A percentile compares a stretch with the other conserved stretches of the same genome.
These are phyloP conservation scores for Odocoileus virginianus DNA, from an alignment of 2,113 vertebrate genomes.

Conservation along the genomic window DNA sequence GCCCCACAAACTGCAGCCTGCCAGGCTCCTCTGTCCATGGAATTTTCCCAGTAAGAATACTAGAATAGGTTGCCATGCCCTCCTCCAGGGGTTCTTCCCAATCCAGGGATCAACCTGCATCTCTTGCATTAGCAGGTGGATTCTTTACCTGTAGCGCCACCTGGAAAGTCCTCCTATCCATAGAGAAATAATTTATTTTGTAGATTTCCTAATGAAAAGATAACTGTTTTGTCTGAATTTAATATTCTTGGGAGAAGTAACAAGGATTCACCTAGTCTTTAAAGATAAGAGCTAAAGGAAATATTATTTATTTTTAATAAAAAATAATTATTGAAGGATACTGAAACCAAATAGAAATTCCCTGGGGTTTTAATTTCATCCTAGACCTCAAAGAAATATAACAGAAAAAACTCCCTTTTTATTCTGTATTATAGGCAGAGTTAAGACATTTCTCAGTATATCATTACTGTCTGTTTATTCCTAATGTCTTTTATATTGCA, in stretches of 20 bases:
- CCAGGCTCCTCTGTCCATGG: not conserved
- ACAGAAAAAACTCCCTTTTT: not conserved
- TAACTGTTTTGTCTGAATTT: not conserved
- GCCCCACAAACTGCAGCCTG: not conserved
- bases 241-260: not conserved
- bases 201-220: not conserved
- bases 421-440: not conserved
- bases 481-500: not conserved
- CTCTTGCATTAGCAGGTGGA: not conserved
- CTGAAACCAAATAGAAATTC: not conserved
- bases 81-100: not conserved
- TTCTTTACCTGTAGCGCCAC: not conserved
- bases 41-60: not conserved
- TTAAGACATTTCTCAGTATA: not conserved
- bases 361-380: not conserved
- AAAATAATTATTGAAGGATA: conserved; percentile 14
- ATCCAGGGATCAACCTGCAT: not conserved
- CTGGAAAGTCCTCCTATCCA: not conserved
- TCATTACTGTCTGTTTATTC: not conserved
- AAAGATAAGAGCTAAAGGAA: conserved; percentile 56
- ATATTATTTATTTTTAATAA: not conserved
- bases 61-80: not conserved
- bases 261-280: conserved; percentile 11
- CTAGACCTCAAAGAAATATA: not conserved
- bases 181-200: not conserved